A percentile compares a stretch with the other conserved stretches of the same genome.
Conservation (phyloP, 2,113 vertebrate genomes). For the Platichthys flesus region DNA sequence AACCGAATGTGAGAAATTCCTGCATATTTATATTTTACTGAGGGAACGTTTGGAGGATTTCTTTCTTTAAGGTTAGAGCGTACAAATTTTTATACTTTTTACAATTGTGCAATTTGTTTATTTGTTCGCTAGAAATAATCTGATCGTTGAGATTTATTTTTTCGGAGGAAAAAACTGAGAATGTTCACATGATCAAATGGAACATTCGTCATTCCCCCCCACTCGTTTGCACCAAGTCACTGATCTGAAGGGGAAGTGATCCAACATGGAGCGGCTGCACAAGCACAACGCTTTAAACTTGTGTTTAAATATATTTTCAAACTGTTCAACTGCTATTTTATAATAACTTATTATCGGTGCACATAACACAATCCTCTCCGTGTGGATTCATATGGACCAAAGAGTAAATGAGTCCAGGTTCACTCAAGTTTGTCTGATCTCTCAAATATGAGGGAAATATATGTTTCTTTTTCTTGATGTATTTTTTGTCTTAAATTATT, state of each 20-base stretch:
- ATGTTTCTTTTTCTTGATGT: slow-evolving; percentile 37
- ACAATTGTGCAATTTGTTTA: too few species aligned
- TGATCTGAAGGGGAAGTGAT: not conserved
- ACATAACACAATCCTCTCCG: not conserved
- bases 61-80: not conserved
- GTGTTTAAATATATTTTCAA: not conserved
- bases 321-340: slow-evolving; percentile 47
- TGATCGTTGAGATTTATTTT: not conserved
- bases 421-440: not conserved
- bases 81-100: not conserved
- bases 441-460: not conserved
- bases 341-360: slow-evolving; percentile 62
- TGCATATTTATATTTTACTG: not conserved
- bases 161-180: not conserved
- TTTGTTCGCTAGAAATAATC: not conserved
- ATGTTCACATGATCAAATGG: not conserved
- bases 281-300: not conserved
- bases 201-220: not conserved
- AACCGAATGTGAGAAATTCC: not conserved
- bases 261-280: not conserved
- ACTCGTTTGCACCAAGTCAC: not conserved
- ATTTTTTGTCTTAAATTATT: slow-evolving; percentile 74
- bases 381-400: not conserved
- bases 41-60: too few species aligned
- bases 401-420: not conserved